Evolutionary conservation across 2,888 invertebrate species (phyloP), one percentile per base, ranked within the genome.

Genomic region (Escarpia spicata): DNA sequence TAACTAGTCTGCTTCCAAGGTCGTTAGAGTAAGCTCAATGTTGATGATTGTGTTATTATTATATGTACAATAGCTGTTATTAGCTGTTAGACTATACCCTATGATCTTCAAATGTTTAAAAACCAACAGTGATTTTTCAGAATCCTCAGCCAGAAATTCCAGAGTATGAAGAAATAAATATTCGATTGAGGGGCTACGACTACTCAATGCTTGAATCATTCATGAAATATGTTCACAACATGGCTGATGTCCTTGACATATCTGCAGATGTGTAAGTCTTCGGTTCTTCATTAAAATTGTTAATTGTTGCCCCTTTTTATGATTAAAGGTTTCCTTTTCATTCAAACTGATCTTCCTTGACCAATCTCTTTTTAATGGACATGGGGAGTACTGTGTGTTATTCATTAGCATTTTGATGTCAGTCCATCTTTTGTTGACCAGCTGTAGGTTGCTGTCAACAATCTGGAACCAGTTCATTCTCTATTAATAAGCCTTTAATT

Each of bases 131-230:
- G 75, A 26, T 26, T n/a, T 75, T 75, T 75, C 92, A 94, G 94
- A 92, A 93, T 92, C 31, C 93, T 12, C 92, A 93, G 58, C 96
- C 96, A 19, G 96, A 96, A 93, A 95, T 96, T 43, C 96, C 96
- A 43, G 95, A 95, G 43, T 98, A 98, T 96, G 97, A 98, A 93
- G 97, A 97, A 26, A 95, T 99, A 26, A 98, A 98, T 96, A 97
- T 99, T 43, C 98, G 98, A 96, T 96, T 99, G 91, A 98, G 97
- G 95, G 98, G 98, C 1, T 98, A 98, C 96, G 98, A 98, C 96
- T 99, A 97, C 96, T 97, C 98, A 4, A 95, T 98, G 8, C 96
- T 99, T 92, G 99, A 99, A 96, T 97, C 97, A 94, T 98, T 97
- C 95, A 98, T 98, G 95, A 97, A 97, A 95, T 98, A 98, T 95